Percentiles rank a stretch among this genome's conserved stretches.
phyloP scores from a whole-genome alignment of 2,888 invertebrate species.

The Sicus ferrugineus region DNA sequence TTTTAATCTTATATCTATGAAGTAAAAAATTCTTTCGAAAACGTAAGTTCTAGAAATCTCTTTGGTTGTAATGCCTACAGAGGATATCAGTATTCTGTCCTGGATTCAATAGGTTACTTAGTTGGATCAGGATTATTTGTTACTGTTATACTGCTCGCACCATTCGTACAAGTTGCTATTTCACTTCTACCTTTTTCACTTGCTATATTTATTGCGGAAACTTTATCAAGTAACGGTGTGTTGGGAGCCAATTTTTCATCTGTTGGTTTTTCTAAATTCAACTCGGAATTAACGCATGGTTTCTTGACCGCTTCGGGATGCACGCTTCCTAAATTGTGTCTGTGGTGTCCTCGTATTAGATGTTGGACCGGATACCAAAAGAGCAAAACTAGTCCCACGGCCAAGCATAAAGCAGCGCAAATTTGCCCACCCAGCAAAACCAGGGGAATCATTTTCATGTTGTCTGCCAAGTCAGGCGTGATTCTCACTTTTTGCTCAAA shows the following conservation, averaged over 20 bases:
- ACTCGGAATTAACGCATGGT: conserved; percentile 47
- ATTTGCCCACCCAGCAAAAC: conserved; percentile 68
- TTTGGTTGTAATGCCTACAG: no score
- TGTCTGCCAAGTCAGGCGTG: conserved; percentile 67
- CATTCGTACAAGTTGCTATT: no score
- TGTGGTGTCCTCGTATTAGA: conserved; percentile 38
- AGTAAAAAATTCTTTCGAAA: no score
- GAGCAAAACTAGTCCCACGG: conserved; percentile 64
- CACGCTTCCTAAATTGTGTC: background rate
- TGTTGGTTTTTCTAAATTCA: conserved; percentile 45
- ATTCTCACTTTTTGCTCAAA: conserved; percentile 75
- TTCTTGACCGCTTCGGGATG: conserved; percentile 24
- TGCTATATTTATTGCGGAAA: background rate
- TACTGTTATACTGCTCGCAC: no score
- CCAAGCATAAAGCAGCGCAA: conserved; percentile 65
- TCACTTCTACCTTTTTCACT: no score
- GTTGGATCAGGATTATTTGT: no score
- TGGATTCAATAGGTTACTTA: no score
- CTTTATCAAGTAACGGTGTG: conserved; percentile 52
- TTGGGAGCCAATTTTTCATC: conserved; percentile 50
- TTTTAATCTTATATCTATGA: no score
- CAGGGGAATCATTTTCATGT: conserved; percentile 67
- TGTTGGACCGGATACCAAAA: conserved; percentile 57
- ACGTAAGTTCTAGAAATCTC: no score
- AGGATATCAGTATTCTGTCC: no score